These are phyloP conservation scores for Acrocephalus kingi DNA, from an alignment of 2,113 vertebrate genomes.

Conservation along the genomic window DNA sequence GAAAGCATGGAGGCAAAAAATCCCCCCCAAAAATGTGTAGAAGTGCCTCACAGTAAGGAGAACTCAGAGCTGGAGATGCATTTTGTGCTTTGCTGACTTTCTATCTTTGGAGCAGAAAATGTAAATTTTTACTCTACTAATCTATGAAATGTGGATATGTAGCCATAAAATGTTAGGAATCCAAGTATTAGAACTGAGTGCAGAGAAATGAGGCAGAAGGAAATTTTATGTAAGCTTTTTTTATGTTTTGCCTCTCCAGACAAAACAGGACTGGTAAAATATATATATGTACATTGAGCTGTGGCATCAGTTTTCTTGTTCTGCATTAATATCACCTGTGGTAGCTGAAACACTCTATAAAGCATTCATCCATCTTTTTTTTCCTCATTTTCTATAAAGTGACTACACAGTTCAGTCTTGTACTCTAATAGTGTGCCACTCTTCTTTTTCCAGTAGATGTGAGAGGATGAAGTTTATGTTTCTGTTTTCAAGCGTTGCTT, in stretches of 20 bases:
- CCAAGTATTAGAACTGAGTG: background rate
- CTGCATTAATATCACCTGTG: background rate
- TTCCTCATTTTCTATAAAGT: background rate
- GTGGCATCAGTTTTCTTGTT: background rate
- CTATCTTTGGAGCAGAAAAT: background rate
- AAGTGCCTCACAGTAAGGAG: background rate
- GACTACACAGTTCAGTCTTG: background rate
- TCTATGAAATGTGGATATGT: background rate
- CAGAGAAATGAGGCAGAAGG: background rate
- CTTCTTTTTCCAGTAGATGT: background rate
- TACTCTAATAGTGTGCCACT: background rate
- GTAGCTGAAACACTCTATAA: background rate
- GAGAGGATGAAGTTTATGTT: conserved; percentile 29
- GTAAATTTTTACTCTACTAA: background rate
- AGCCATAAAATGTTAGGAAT: background rate
- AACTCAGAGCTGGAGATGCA: background rate
- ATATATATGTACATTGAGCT: background rate
- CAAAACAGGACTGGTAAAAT: background rate
- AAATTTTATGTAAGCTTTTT: background rate
- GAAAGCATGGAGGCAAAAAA: background rate
- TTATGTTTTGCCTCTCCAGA: background rate
- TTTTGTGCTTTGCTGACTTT: background rate
- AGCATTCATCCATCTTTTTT: background rate
- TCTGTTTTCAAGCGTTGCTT: conserved; percentile 51
- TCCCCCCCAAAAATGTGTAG: background rate